Evolutionary conservation across 1,140 invertebrate genomes (phyloP).

Genomic region (Drosophila bocki): DNA sequence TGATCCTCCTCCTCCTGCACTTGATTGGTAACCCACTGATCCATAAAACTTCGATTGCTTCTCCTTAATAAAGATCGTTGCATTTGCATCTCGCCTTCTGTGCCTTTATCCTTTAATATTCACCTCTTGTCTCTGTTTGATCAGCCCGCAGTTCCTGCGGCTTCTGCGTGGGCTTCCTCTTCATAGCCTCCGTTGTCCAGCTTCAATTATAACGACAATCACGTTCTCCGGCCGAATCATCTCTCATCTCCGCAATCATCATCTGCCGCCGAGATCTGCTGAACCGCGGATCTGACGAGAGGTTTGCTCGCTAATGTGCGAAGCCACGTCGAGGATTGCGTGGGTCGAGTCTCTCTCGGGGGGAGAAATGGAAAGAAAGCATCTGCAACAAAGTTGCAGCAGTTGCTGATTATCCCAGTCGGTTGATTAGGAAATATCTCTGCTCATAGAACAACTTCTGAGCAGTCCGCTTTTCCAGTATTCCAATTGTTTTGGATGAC

Average conservation of each 20-base stretch:
- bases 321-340: constrained; percentile 48
- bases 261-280: constrained; percentile 55
- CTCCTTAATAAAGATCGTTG: constrained; percentile 24
- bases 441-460: constrained; percentile 47
- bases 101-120: constrained; percentile 38
- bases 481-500: constrained; percentile 65
- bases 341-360: constrained; percentile 36
- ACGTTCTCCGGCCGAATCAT: constrained; percentile 50
- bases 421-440: constrained; percentile 61
- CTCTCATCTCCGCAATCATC: constrained; percentile 61
- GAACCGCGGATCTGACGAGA: constrained; percentile 37
- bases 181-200: background rate
- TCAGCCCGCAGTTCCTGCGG: constrained; percentile 11
- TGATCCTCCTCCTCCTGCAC: background rate
- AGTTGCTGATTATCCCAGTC: constrained; percentile 57
- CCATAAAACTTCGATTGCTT: constrained; percentile 41
- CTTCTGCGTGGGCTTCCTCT: constrained; percentile 51
- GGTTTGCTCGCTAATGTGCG: constrained; percentile 62
- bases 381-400: constrained; percentile 65
- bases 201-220: constrained; percentile 58
- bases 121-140: constrained; percentile 42
- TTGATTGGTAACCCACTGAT: constrained; percentile 43
- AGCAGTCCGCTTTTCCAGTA: constrained; percentile 32
- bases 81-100: constrained; percentile 11
- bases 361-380: constrained; percentile 5